These are phyloP conservation scores for Tetraodon nigroviridis DNA, from an alignment of 2,113 vertebrate species.

Conservation along the genomic window DNA sequence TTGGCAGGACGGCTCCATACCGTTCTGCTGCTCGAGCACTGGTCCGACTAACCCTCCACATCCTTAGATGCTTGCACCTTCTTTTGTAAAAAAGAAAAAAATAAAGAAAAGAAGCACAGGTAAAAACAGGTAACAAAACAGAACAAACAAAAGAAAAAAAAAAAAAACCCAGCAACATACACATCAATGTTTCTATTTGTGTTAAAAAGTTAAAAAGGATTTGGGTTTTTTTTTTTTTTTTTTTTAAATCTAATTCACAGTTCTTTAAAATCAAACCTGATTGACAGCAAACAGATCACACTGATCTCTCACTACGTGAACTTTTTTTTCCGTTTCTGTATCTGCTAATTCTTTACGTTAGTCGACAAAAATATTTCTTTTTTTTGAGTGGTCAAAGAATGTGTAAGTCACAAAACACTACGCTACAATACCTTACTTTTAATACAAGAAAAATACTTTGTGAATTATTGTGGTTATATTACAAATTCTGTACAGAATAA, in stretches of 20 bases:
- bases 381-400: conserved; percentile 75
- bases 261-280: conserved; percentile 90
- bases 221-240: conserved; percentile 68
- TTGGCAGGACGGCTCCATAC: conserved; percentile 30
- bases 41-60: conserved; percentile 39
- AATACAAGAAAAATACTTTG: conserved; percentile 81
- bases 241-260: conserved; percentile 93
- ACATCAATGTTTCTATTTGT: conserved; percentile 75
- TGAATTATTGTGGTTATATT: conserved; percentile 79
- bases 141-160: conserved; percentile 35
- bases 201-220: conserved; percentile 80
- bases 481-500: conserved; percentile 82
- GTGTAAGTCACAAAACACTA: conserved; percentile 77
- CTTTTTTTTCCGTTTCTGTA: conserved; percentile 55
- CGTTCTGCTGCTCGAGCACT: conserved; percentile 51
- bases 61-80: conserved; percentile 60
- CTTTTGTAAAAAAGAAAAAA: conserved; percentile 42
- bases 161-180: conserved; percentile 69
- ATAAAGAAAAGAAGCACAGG: conserved; percentile 40
- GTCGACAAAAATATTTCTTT: conserved; percentile 72
- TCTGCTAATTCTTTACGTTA: conserved; percentile 60
- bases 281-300: conserved; percentile 82
- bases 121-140: conserved; percentile 41
- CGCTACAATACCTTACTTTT: conserved; percentile 78
- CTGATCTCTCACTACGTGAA: conserved; percentile 55